A percentile compares a stretch with the other conserved stretches of the same genome.
These are phyloP conservation scores for Sipha flava DNA, from an alignment of 1,140 invertebrate genomes.

Conservation along the genomic window DNA sequence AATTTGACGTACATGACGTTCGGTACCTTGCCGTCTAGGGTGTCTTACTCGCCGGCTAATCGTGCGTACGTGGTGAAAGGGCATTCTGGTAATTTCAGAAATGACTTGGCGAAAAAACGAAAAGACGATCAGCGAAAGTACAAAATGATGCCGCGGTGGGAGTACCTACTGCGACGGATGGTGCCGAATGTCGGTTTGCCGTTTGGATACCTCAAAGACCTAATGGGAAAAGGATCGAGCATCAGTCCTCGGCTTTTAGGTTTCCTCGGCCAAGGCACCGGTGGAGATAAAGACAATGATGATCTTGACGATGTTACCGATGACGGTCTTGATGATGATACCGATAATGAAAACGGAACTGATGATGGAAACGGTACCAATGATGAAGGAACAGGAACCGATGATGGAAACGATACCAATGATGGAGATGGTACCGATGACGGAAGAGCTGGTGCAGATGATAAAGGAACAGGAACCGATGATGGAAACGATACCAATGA, in stretches of 20 bases:
- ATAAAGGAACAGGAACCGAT: neutral
- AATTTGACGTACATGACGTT: fast-evolving
- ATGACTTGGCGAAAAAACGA: neutral
- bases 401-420: neutral
- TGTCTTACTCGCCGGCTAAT: neutral
- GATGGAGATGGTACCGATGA: neutral
- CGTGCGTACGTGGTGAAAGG: neutral
- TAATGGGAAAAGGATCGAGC: too few species aligned
- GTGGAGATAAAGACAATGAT: too few species aligned
- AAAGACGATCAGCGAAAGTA: neutral
- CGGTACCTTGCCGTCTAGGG: neutral
- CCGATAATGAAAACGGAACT: neutral
- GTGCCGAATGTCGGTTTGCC: too few species aligned
- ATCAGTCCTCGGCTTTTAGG: too few species aligned
- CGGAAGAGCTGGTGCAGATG: neutral
- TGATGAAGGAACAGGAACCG: neutral
- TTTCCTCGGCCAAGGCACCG: too few species aligned
- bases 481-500: neutral
- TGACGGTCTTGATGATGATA: too few species aligned
- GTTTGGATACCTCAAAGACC: too few species aligned
- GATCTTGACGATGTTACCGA: neutral
- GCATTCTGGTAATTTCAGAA: neutral
- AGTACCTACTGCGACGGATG: neutral
- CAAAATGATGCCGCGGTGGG: neutral
- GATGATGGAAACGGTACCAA: neutral